These are phyloP conservation scores for Lithodes maja DNA, from an alignment of 2,888 invertebrate species.

Conservation along the genomic window DNA sequence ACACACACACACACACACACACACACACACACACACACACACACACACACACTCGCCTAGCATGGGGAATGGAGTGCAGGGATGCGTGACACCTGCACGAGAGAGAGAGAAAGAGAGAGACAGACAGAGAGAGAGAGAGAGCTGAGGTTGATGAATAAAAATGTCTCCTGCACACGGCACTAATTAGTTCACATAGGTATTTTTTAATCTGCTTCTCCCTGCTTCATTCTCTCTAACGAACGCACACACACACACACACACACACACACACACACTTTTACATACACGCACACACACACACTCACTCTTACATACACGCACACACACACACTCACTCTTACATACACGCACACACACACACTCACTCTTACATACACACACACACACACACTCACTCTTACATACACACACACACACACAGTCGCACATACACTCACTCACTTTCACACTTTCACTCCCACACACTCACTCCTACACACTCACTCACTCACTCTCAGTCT, in stretches of 20 bases:
- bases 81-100: neutral
- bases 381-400: neutral
- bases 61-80: neutral
- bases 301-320: neutral
- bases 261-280: neutral
- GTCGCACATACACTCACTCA: neutral
- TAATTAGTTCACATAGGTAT: constrained; percentile 16
- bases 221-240: neutral
- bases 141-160: constrained; percentile 26
- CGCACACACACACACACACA: neutral
- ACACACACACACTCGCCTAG: neutral
- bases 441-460: neutral
- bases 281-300: neutral
- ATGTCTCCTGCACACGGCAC: constrained; percentile 9
- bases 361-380: neutral
- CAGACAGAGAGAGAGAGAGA: constrained; percentile 16
- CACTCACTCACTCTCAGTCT: neutral
- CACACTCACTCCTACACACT: neutral
- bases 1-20: too few species aligned
- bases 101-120: constrained; percentile 2
- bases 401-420: neutral
- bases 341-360: neutral
- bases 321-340: constrained; percentile 2
- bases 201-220: constrained; percentile 10
- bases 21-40: too few species aligned